These are phyloP conservation scores for Cassiopea xamachana DNA, from an alignment of 30 jellyfish, hydroid and myxozoan species.

Conservation along the genomic window DNA sequence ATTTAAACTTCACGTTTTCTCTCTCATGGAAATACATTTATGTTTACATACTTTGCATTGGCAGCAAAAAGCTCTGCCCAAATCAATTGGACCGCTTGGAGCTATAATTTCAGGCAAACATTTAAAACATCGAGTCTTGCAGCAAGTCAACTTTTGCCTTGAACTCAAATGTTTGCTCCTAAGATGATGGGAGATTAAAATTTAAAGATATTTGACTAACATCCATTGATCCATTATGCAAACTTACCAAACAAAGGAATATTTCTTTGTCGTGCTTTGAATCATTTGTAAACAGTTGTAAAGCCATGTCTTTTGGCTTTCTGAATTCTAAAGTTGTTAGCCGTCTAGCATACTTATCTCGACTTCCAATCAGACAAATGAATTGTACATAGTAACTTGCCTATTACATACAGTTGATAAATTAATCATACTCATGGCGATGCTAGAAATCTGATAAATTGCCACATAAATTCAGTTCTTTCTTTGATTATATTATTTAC, in stretches of 20 bases:
- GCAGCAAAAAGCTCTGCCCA: not conserved
- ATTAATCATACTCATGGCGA: too few species aligned
- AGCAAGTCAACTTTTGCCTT: not conserved
- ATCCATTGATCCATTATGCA: not conserved
- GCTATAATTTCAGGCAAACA: not conserved
- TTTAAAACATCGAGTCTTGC: not conserved
- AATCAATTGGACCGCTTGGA: not conserved
- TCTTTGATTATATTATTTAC: too few species aligned
- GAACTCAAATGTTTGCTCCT: not conserved
- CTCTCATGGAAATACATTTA: not conserved
- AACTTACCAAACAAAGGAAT: not conserved
- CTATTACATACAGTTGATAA: too few species aligned
- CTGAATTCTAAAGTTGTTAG: too few species aligned
- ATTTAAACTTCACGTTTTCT: not conserved
- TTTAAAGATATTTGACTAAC: constrained; percentile 1
- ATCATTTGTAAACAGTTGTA: not conserved
- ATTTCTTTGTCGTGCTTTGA: not conserved
- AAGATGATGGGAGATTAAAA: not conserved
- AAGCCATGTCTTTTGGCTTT: not conserved
- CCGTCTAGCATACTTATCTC: too few species aligned
- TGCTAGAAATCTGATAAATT: too few species aligned
- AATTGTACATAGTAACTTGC: too few species aligned
- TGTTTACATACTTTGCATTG: constrained; percentile 1
- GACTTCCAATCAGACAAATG: too few species aligned
- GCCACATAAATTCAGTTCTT: too few species aligned